Evolutionary conservation across 2,888 invertebrate species (phyloP).

Genomic region (Andrena hattorfiana): DNA sequence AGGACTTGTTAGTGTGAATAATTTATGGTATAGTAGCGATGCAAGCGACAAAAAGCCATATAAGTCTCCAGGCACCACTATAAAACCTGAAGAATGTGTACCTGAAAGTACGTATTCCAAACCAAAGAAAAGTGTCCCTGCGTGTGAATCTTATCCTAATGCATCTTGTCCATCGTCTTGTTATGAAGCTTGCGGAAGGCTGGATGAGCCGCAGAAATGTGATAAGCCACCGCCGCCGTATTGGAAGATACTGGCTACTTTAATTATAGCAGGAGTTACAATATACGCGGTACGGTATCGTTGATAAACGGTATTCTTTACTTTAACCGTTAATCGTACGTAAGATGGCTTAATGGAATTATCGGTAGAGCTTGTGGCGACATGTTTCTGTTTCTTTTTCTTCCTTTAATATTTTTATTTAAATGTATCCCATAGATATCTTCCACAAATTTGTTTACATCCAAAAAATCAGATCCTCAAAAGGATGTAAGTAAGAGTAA

Average conservation of each 20-base stretch:
- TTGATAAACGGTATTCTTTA: background rate
- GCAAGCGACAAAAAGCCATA: conserved; percentile 69
- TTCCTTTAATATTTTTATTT: conserved; percentile 30
- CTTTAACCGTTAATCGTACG: background rate
- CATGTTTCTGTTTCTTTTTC: conserved; percentile 12
- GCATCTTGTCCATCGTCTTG: conserved; percentile 77
- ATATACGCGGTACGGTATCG: conserved; percentile 72
- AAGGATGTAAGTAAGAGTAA: conserved; percentile 58
- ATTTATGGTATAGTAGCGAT: conserved; percentile 72
- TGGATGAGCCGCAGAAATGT: conserved; percentile 25
- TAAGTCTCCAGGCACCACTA: conserved; percentile 74
- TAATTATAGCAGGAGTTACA: conserved; percentile 79
- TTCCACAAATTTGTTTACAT: conserved; percentile 48
- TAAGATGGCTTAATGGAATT: background rate
- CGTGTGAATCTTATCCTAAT: conserved; percentile 71
- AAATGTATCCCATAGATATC: conserved; percentile 52
- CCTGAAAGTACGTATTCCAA: conserved; percentile 68
- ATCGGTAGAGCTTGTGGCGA: background rate
- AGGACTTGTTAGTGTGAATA: conserved; percentile 72
- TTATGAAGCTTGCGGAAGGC: conserved; percentile 70
- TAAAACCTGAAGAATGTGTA: conserved; percentile 79
- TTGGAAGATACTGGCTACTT: conserved; percentile 81
- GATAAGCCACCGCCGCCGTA: conserved; percentile 64
- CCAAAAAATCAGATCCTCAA: conserved; percentile 39
- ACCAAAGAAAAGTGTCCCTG: conserved; percentile 57